Evolutionary conservation across 2,888 invertebrate species (phyloP), one percentile per base, ranked within the genome.

Genomic region (Erynnis tages): DNA sequence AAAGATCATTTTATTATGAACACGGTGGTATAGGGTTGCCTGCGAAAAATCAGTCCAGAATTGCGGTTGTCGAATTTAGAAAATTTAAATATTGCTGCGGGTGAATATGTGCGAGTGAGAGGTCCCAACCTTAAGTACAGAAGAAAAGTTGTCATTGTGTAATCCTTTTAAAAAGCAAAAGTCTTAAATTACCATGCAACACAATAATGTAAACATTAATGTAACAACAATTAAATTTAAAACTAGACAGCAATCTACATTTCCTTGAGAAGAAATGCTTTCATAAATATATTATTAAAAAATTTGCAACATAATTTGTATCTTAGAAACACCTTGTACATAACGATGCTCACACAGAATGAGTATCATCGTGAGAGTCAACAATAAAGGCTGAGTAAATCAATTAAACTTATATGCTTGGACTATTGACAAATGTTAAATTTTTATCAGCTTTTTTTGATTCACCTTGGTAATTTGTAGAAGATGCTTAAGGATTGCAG

Each of bases 191-290:
- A 2, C 27, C 29, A 41, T 16, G 8, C 16, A 29, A 17, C 8
- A 17, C 25, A 13, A 5, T 11, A 59, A 54, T 58, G 55, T 57
- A 49, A 48, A 50, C 58, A 49, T 55, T 57, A 60, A 57, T 54
- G 54, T 54, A 63, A 64, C 65, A 63, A 61, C 55, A 61, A 60
- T 61, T 58, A 59, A 63, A 61, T 61, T 61, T 66, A 66, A 70
- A 49, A 41, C 34, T 34, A 34, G 10, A 35, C 14, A 14, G 63
- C 62, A 66, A 67, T 73, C 73, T 77, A 81, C 79, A 78, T 65
- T 79, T 77, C 78, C 69, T 79, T 78, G 77, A 79, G 77, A 78
- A 72, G 59, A 69, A 64, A 65, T 65, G 66, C 57, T 58, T 62
- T 59, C 61, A 68, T 62, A 69, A 65, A 61, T 55, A 57, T 45